phyloP scores from a whole-genome alignment of 2,888 invertebrate genomes.

The Lamellibrachia columna region DNA sequence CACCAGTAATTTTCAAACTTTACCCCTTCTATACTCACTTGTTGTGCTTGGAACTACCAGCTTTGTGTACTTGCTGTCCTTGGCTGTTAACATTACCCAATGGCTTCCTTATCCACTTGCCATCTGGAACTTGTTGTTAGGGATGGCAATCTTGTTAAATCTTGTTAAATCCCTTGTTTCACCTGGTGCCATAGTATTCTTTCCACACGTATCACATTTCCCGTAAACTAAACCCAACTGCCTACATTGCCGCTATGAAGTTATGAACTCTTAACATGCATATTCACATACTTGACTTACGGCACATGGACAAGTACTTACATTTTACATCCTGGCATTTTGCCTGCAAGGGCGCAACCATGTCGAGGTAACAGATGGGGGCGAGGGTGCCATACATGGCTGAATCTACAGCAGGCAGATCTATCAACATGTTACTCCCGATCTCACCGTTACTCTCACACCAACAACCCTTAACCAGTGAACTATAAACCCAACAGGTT shows the following conservation, averaged over 20 bases:
- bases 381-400: neutral
- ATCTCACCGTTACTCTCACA: neutral
- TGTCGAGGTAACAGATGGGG: neutral
- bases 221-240: neutral
- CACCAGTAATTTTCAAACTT: neutral
- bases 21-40: neutral
- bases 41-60: neutral
- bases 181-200: neutral
- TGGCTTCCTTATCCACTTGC: too few relatives aligned
- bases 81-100: neutral
- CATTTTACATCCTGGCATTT: neutral
- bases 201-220: neutral
- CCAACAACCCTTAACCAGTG: neutral
- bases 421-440: neutral
- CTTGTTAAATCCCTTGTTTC: neutral
- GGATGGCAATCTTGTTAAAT: too few relatives aligned
- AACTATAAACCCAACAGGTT: neutral
- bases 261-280: neutral
- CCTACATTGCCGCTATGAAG: neutral
- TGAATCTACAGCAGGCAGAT: neutral
- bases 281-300: neutral
- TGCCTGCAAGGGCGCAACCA: neutral
- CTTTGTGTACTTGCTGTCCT: neutral
- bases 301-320: neutral
- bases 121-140: too few relatives aligned